Evolutionary conservation across 2,797 vertebrate genomes (phyloP).

Genomic region (Gadopsis marmoratus): DNA sequence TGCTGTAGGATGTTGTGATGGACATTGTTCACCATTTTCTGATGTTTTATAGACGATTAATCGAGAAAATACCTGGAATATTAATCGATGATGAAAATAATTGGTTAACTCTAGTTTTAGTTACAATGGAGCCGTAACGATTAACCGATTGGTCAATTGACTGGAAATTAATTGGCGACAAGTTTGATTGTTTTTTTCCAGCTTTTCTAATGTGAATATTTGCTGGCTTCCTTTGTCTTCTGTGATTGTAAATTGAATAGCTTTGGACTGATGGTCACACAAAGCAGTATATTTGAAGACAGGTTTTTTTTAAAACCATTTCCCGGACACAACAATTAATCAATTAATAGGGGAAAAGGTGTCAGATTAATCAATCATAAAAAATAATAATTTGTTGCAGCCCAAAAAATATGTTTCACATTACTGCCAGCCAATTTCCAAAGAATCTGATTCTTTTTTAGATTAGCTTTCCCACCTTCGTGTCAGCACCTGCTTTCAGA

Average conservation of each 20-base stretch:
- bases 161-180: neutral
- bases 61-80: neutral
- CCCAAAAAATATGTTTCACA: neutral
- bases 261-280: neutral
- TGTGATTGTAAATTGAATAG: neutral
- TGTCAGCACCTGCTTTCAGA: neutral
- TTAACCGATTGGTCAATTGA: neutral
- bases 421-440: neutral
- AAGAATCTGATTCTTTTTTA: neutral
- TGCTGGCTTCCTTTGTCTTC: neutral
- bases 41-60: neutral
- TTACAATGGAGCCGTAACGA: neutral
- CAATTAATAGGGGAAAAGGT: neutral
- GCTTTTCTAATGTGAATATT: neutral
- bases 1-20: too few species aligned
- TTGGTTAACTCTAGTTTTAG: neutral
- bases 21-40: neutral
- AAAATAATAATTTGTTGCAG: neutral
- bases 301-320: neutral
- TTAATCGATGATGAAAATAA: neutral
- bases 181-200: too few species aligned
- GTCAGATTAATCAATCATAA: neutral
- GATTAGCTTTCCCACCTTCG: neutral
- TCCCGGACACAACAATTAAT: neutral
- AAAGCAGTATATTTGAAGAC: neutral